Conservation (phyloP, 2,888 invertebrate species). For the Fragum sueziense region DNA sequence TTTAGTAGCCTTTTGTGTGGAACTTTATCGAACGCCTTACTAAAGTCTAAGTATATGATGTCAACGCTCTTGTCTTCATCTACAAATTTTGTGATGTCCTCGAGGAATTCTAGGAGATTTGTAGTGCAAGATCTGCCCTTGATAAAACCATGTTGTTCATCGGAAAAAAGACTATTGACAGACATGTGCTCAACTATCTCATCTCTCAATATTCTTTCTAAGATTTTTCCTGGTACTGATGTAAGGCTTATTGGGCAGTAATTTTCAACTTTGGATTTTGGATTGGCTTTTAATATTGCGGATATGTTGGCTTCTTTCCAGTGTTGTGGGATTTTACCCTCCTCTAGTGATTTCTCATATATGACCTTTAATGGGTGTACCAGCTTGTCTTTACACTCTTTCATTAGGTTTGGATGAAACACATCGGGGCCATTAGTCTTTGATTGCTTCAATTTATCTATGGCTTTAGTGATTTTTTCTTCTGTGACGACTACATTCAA, state of each 20-base stretch:
- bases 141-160: neutral
- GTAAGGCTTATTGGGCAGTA: neutral
- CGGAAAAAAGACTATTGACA: neutral
- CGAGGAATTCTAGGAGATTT: neutral
- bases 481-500: too few relatives aligned
- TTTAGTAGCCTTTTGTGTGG: constrained; percentile 1
- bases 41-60: neutral
- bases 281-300: too few relatives aligned
- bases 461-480: too few relatives aligned
- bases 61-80: neutral
- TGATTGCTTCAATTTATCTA: too few relatives aligned
- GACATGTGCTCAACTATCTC: neutral
- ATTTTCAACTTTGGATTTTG: neutral
- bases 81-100: neutral
- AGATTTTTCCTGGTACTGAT: neutral
- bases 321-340: too few relatives aligned
- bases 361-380: too few relatives aligned
- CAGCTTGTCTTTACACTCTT: too few relatives aligned
- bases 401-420: too few relatives aligned
- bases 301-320: too few relatives aligned
- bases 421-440: too few relatives aligned
- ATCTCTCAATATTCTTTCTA: neutral
- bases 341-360: too few relatives aligned
- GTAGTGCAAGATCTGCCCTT: neutral
- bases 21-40: neutral